Percentiles rank a stretch among this genome's conserved stretches.
These are phyloP conservation scores for Pinctada fucata DNA, from an alignment of 2,888 invertebrate species.

Conservation along the genomic window DNA sequence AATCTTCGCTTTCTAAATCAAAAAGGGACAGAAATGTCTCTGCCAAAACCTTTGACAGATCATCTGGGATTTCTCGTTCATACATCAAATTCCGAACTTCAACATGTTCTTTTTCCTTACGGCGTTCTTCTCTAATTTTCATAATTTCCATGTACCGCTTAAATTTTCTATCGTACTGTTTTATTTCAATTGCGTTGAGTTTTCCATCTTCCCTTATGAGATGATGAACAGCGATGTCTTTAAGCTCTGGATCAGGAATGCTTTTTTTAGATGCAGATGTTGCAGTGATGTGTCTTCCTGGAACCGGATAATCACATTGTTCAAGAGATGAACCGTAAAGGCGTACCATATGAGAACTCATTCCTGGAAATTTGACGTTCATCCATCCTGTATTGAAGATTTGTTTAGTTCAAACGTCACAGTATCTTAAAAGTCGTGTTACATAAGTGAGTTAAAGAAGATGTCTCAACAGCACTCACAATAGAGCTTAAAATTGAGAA, in stretches of 20 bases:
- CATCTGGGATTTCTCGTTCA: not conserved
- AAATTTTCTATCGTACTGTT: constrained; percentile 36
- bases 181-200: constrained; percentile 27
- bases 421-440: too few species aligned
- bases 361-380: not conserved
- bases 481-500: too few species aligned
- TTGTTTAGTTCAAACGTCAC: too few species aligned
- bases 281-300: not conserved
- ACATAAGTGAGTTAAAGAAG: too few species aligned
- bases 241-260: not conserved
- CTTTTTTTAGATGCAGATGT: not conserved
- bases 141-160: not conserved
- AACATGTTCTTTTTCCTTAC: not conserved
- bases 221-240: not conserved
- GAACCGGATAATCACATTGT: constrained; percentile 46
- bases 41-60: not conserved
- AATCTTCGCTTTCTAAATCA: not conserved
- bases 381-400: not conserved
- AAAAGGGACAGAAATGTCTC: not conserved
- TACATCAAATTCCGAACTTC: not conserved
- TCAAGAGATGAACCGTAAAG: constrained; percentile 69
- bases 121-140: not conserved
- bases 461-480: too few species aligned
- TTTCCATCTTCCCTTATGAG: not conserved
- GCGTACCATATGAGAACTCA: constrained; percentile 68